These are phyloP conservation scores for Vanacampus margaritifer DNA, from an alignment of 2,113 vertebrate genomes.

Conservation along the genomic window DNA sequence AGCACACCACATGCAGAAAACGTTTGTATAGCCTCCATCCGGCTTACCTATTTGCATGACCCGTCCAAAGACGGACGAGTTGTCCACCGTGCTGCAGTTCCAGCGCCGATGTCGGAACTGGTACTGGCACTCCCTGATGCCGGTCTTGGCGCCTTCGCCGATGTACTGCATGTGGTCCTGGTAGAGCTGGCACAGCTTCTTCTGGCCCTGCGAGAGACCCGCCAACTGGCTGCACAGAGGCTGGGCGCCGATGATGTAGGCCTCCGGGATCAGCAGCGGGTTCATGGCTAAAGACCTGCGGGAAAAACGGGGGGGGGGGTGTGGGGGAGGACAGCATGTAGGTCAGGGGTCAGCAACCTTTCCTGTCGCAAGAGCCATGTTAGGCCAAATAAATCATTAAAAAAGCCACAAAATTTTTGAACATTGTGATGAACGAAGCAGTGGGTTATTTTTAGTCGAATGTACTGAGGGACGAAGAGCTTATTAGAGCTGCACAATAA, in stretches of 20 bases:
- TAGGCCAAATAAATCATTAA: too few relatives aligned
- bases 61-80: constrained; percentile 89
- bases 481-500: too few relatives aligned
- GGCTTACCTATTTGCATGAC: constrained; percentile 92
- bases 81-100: constrained; percentile 98
- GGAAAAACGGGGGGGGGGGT: not conserved
- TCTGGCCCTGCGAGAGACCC: constrained; percentile 92
- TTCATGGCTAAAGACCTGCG: constrained; percentile 93
- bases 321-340: not conserved
- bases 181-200: constrained; percentile 96
- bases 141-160: constrained; percentile 91
- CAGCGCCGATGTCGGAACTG: constrained; percentile 94
- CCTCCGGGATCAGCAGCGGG: constrained; percentile 92
- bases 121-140: constrained; percentile 94
- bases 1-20: not conserved
- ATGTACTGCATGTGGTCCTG: constrained; percentile 99
- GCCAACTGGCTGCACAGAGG: constrained; percentile 95
- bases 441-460: too few relatives aligned
- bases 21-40: not conserved
- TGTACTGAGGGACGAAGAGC: too few relatives aligned
- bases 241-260: constrained; percentile 99
- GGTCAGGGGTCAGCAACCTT: too few relatives aligned
- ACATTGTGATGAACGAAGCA: too few relatives aligned
- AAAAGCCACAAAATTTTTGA: too few relatives aligned
- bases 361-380: too few relatives aligned